phyloP scores from a whole-genome alignment of 2,113 vertebrate genomes.

The Cinclus mexicanus region DNA sequence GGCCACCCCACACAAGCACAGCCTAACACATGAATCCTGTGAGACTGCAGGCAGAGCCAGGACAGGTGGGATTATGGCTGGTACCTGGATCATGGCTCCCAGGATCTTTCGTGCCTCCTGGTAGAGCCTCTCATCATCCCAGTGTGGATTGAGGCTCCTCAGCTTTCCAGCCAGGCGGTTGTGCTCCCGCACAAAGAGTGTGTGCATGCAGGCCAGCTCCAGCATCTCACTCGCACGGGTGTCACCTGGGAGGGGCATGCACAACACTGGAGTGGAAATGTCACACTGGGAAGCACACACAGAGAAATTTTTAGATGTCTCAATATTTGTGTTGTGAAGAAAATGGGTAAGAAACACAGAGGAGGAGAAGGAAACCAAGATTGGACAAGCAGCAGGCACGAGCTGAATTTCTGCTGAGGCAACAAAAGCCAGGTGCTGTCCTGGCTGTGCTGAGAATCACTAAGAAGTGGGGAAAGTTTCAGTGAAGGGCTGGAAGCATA shows the following conservation, averaged over 20 bases:
- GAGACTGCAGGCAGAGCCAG: neutral
- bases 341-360: neutral
- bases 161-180: slow-evolving; percentile 82
- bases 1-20: neutral
- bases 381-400: neutral
- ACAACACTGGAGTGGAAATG: neutral
- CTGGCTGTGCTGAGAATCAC: neutral
- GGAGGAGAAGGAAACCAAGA: neutral
- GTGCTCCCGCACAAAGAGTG: slow-evolving; percentile 87
- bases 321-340: fast-evolving
- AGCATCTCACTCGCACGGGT: slow-evolving; percentile 83
- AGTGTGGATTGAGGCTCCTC: slow-evolving; percentile 78
- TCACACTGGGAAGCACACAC: fast-evolving
- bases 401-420: neutral
- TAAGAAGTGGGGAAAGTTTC: neutral
- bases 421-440: neutral
- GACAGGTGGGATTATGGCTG: fast-evolving
- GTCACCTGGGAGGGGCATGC: slow-evolving; percentile 76
- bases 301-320: neutral
- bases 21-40: fast-evolving
- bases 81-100: slow-evolving; percentile 86
- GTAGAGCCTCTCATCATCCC: slow-evolving; percentile 82
- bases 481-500: neutral
- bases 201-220: slow-evolving; percentile 83
- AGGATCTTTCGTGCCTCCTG: slow-evolving; percentile 88